A percentile compares a stretch with the other conserved stretches of the same genome.
Conservation (phyloP, 2,113 vertebrate species). For the Orycteropus afer region DNA sequence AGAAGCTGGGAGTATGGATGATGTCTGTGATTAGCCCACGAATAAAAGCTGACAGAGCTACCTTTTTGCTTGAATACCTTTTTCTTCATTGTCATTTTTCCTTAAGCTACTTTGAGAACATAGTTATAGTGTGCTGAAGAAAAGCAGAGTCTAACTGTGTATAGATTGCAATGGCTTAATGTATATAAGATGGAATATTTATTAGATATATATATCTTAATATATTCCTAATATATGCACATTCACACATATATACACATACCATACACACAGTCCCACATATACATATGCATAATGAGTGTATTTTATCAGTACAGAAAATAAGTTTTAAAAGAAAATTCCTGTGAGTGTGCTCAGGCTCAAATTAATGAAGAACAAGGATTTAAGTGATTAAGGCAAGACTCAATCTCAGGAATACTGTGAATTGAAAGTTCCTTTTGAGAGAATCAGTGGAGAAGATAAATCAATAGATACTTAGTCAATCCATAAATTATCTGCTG, state of each 20-base stretch:
- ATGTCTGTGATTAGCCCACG: conserved; percentile 88
- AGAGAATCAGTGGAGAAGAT: conserved; percentile 24
- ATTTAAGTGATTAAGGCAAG: conserved; percentile 53
- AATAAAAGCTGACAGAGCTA: background rate
- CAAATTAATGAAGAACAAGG: conserved; percentile 54
- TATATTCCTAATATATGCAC: background rate
- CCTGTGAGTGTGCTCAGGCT: background rate
- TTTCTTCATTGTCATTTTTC: background rate
- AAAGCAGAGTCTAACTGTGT: background rate
- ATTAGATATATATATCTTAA: background rate
- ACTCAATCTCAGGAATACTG: conserved; percentile 3
- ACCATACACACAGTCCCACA: background rate
- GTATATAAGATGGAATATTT: background rate
- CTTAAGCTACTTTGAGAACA: conserved; percentile 36
- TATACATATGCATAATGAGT: background rate
- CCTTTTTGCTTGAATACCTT: background rate
- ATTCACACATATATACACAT: background rate
- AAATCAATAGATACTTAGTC: conserved; percentile 54
- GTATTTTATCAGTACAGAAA: background rate
- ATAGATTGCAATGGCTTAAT: background rate
- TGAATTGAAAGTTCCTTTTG: conserved; percentile 58
- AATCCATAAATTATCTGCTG: conserved; percentile 54
- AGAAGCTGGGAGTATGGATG: conserved; percentile 73
- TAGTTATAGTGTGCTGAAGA: background rate
- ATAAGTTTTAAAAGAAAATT: background rate